Conservation (phyloP, 1,140 invertebrate genomes). For the Diplogasteroides magnus region DNA sequence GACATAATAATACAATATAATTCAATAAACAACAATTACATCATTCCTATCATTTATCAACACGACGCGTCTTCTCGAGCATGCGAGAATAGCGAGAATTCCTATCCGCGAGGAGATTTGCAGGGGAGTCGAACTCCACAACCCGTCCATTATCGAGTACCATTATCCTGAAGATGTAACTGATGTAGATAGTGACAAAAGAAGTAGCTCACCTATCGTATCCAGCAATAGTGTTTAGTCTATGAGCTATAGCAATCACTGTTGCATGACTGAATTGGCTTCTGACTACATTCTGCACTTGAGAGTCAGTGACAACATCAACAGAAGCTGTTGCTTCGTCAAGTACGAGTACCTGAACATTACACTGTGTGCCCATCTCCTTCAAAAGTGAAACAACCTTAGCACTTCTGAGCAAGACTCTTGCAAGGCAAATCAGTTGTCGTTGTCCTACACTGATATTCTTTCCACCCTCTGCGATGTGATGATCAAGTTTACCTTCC, state of each 20-base stretch:
- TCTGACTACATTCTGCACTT: neutral
- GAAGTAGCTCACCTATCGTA: neutral
- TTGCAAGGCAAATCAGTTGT: constrained; percentile 66
- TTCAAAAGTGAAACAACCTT: constrained; percentile 51
- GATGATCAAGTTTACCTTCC: neutral
- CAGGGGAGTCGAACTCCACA: neutral
- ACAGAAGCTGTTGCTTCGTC: neutral
- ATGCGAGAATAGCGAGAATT: neutral
- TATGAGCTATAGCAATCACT: neutral
- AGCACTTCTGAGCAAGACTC: constrained; percentile 64
- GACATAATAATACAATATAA: too few species aligned
- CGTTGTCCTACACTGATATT: constrained; percentile 48
- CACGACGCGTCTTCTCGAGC: neutral
- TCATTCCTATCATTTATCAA: too few species aligned
- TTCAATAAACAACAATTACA: too few species aligned
- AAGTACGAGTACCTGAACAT: neutral
- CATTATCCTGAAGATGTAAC: neutral
- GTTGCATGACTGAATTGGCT: neutral
- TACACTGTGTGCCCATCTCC: neutral
- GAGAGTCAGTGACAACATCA: neutral
- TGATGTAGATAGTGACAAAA: neutral
- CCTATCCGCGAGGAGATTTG: neutral
- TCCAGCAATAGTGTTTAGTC: neutral
- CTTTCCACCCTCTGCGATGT: neutral
- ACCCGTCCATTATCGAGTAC: neutral